Conservation (phyloP, 2,888 invertebrate species). For the Andrena hattorfiana region DNA sequence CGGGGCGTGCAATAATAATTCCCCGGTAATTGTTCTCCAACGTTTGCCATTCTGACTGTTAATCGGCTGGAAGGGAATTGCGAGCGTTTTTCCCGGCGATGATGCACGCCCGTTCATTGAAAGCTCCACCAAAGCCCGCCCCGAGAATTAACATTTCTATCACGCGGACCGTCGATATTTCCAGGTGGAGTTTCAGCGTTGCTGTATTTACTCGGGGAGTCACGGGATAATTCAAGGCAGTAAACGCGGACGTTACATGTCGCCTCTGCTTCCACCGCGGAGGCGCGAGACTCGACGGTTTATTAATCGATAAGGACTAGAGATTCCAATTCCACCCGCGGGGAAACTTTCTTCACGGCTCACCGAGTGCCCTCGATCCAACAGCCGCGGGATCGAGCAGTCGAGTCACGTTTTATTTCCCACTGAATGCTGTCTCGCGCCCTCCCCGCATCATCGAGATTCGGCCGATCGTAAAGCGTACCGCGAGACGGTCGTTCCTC, state of each 20-base stretch:
- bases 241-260: background rate
- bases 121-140: slow-evolving; percentile 7
- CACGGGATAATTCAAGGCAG: background rate
- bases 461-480: slow-evolving; percentile 63
- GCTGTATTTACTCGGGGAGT: background rate
- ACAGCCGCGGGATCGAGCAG: slow-evolving; percentile 18
- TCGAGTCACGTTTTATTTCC: slow-evolving; percentile 70
- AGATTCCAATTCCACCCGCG: background rate
- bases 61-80: slow-evolving; percentile 48
- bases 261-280: background rate
- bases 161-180: background rate
- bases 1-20: slow-evolving; percentile 30
- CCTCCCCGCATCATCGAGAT: slow-evolving; percentile 42
- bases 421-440: slow-evolving; percentile 54
- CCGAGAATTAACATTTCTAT: slow-evolving; percentile 35
- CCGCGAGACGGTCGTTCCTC: slow-evolving; percentile 58
- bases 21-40: slow-evolving; percentile 32
- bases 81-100: slow-evolving; percentile 39
- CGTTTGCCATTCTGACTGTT: slow-evolving; percentile 30
- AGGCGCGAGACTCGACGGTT: background rate
- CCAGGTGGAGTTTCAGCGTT: too few relatives aligned
- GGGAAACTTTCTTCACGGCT: background rate
- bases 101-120: slow-evolving; percentile 10
- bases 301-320: background rate
- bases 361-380: background rate